These are phyloP conservation scores for Manacus vitellinus DNA, from an alignment of 2,113 vertebrate genomes.

Conservation along the genomic window DNA sequence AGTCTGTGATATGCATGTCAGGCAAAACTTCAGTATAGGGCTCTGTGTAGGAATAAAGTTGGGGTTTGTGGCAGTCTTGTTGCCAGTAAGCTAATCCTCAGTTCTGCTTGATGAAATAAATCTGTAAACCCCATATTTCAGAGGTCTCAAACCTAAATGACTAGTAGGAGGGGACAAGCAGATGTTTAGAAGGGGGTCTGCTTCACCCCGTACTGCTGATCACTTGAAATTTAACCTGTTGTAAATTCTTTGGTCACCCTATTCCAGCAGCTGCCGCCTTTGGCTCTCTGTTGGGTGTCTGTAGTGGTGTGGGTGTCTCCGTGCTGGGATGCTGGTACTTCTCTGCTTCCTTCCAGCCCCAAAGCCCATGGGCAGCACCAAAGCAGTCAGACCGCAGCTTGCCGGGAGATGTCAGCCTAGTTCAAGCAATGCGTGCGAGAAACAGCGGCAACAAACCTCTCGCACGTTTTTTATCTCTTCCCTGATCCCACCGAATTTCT, in stretches of 20 bases:
- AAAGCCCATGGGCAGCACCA: not conserved
- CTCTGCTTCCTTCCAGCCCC: not conserved
- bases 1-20: not conserved
- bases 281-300: not conserved
- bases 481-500: constrained; percentile 30
- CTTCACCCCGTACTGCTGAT: not conserved
- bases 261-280: not conserved
- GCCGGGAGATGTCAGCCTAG: constrained; percentile 77
- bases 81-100: not conserved
- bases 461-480: not conserved
- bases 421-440: not conserved
- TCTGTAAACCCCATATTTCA: rapidly evolving
- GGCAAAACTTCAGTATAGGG: not conserved
- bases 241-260: not conserved
- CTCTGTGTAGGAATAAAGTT: not conserved
- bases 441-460: not conserved
- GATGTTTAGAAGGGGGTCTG: rapidly evolving
- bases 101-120: not conserved
- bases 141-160: not conserved
- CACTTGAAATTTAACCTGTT: not conserved
- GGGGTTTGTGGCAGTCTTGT: rapidly evolving
- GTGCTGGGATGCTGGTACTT: not conserved
- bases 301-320: not conserved
- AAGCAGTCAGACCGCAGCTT: not conserved
- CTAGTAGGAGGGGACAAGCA: not conserved